phyloP scores from a whole-genome alignment of 2,888 invertebrate species.

The Argyresthia albistria region DNA sequence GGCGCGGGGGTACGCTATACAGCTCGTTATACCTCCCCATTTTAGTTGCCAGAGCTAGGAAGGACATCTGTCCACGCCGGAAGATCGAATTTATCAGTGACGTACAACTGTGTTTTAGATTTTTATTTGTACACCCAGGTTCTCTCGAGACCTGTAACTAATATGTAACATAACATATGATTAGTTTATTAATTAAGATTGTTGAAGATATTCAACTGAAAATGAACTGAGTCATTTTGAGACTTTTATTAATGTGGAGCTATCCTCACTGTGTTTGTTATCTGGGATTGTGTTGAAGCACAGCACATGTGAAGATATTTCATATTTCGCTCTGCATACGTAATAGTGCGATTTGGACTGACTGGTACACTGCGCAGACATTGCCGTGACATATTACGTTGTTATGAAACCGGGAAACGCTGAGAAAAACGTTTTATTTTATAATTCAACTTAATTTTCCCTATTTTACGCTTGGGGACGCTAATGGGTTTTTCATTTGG shows the following conservation, averaged over 20 bases:
- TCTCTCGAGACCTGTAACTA: no score
- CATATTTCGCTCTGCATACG: slow-evolving; percentile 30
- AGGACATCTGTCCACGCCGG: background rate
- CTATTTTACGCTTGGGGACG: slow-evolving; percentile 48
- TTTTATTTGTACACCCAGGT: no score
- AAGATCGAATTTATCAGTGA: background rate
- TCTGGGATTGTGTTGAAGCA: background rate
- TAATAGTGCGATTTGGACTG: slow-evolving; percentile 29
- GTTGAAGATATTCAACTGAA: background rate
- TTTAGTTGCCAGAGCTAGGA: background rate
- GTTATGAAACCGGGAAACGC: slow-evolving; percentile 27
- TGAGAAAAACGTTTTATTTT: slow-evolving; percentile 12
- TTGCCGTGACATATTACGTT: slow-evolving; percentile 26
- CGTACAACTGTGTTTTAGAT: background rate
- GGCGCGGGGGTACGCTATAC: slow-evolving; percentile 21
- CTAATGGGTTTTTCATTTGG: slow-evolving; percentile 45
- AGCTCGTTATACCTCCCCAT: slow-evolving; percentile 38
- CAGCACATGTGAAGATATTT: slow-evolving; percentile 12
- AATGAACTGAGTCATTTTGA: no score
- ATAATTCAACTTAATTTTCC: slow-evolving; percentile 33
- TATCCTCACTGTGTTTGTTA: background rate
- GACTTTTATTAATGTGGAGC: background rate
- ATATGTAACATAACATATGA: no score
- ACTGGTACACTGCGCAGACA: slow-evolving; percentile 23
- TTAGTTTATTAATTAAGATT: background rate